phyloP scores from a whole-genome alignment of 2,888 invertebrate genomes.

The Lasioglossum pauxillum region DNA sequence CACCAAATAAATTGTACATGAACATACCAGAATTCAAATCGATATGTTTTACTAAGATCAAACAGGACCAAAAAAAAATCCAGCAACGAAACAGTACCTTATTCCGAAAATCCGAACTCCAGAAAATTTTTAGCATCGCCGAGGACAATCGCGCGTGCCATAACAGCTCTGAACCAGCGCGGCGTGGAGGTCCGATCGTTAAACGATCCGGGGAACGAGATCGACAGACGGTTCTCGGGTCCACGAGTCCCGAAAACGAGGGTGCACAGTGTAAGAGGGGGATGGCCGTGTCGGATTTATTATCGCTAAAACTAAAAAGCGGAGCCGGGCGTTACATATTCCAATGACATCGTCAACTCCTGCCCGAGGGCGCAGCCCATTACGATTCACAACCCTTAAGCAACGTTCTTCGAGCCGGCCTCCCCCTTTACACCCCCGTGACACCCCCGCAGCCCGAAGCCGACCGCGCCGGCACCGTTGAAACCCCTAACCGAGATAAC shows the following conservation, averaged over 20 bases:
- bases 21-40: neutral
- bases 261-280: neutral
- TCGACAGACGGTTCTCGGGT: neutral
- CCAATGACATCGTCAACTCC: slow-evolving; percentile 69
- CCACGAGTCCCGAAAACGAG: neutral
- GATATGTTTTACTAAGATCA: neutral
- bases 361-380: slow-evolving; percentile 69
- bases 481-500: slow-evolving; percentile 73
- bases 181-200: neutral
- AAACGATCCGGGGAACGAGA: neutral
- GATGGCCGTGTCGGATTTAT: slow-evolving; percentile 51
- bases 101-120: neutral
- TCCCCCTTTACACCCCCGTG: slow-evolving; percentile 9
- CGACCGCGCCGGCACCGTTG: slow-evolving; percentile 51
- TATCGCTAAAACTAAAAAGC: slow-evolving; percentile 57
- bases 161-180: neutral
- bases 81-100: neutral
- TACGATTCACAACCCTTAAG: slow-evolving; percentile 74
- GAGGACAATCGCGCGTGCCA: neutral
- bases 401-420: slow-evolving; percentile 62
- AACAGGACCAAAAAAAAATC: too few relatives aligned
- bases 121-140: neutral
- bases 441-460: slow-evolving; percentile 2
- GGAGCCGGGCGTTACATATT: slow-evolving; percentile 54
- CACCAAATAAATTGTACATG: too few relatives aligned